Percentiles rank a stretch among this genome's conserved stretches.
These are phyloP conservation scores for Anolis sagrei DNA, from an alignment of 2,113 vertebrate species.

Conservation along the genomic window DNA sequence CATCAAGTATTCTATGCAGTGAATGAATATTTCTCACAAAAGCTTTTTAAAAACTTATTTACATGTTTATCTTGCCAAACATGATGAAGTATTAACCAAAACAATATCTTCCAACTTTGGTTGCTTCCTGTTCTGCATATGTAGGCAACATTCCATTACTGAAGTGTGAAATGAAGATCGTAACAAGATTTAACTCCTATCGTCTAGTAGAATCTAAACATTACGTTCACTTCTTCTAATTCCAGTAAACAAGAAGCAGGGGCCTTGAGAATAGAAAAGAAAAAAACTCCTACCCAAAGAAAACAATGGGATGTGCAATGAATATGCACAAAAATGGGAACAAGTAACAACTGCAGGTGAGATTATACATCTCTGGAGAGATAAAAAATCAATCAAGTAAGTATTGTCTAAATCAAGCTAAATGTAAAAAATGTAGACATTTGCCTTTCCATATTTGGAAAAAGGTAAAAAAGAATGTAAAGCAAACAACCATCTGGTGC, in stretches of 20 bases:
- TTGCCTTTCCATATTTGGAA: neutral
- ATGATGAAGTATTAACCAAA: neutral
- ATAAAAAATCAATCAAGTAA: constrained; percentile 3
- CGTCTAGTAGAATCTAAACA: neutral
- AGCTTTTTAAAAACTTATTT: neutral
- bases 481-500: constrained; percentile 23
- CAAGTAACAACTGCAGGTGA: neutral
- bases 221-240: neutral
- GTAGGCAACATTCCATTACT: neutral
- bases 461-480: neutral
- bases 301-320: neutral
- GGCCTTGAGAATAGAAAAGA: neutral
- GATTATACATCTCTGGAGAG: neutral
- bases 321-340: too few species aligned
- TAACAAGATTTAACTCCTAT: constrained; percentile 14
- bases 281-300: neutral
- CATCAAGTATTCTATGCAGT: too few species aligned
- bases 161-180: neutral
- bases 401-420: neutral
- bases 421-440: neutral
- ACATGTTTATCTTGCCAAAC: neutral
- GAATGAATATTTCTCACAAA: neutral
- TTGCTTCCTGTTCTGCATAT: constrained; percentile 8
- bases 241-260: neutral
- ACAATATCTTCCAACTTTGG: constrained; percentile 1